Base-by-base conservation (phyloP, 2,888 invertebrate species). In the Nemoura dubitans region DNA sequence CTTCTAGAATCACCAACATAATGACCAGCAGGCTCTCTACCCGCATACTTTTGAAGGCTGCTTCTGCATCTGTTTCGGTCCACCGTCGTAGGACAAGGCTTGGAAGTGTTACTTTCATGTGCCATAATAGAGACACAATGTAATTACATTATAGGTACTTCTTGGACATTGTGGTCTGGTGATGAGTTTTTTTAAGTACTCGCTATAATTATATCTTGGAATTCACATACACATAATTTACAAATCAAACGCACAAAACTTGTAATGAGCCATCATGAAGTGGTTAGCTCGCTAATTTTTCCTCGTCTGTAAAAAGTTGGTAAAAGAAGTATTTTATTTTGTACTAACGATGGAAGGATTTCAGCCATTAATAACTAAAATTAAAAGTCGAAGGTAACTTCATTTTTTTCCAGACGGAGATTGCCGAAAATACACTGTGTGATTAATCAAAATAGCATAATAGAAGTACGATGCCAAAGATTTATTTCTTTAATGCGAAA, bases 401-500 rank as follows among this genome's bases (percentile, higher is more conserved):
- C 59, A 21, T 59, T 59, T 36, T 59, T 59, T 59, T 59, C 59
- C 59, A 21, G 14, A 59, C 14, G 59, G 14, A 59, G 59, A 59
- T 59, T 14, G 59, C 59, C 59, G 59, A 59, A 59, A 59, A 21
- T 16, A 1, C 14, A 16, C 59, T 16, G 2, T 26, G 78, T 78
- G 16, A 78, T 78, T 26, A 78, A 78, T 78, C 78, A 78, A 14
- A 78, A 78, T 78, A 78, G 5, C 78, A 28, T 28, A 28, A 28
- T 28, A 59, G 27, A 78, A 28, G 78, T 78, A 5, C 5, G 0
- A 78, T 78, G 28, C 27, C 78, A 26, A 78, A 78, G 78, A 78
- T 78, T 78, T 78, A 78, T 78, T 28, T 78, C 78, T 78, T 59
- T 78, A 78, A 78, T 78, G 5, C 27, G n/a, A 10, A 78, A 78